phyloP scores from a whole-genome alignment of 2,113 vertebrate genomes.

The Natator depressus region DNA sequence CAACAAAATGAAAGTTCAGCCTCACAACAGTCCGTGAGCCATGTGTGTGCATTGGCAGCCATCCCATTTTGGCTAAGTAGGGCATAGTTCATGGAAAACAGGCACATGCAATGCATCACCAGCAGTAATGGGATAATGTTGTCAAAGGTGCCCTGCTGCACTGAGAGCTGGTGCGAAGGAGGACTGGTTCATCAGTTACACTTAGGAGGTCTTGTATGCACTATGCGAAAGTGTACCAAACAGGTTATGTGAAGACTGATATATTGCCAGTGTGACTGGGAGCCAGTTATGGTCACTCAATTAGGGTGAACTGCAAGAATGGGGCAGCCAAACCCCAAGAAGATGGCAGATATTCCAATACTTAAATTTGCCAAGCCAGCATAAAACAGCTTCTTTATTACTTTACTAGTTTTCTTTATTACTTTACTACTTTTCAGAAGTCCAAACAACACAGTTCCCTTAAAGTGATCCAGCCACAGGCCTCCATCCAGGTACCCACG shows the following conservation, averaged over 20 bases:
- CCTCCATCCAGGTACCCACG: too few relatives aligned
- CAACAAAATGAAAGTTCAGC: neutral
- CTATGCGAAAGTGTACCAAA: accelerated
- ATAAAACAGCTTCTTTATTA: too few relatives aligned
- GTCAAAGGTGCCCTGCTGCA: neutral
- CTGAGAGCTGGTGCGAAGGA: neutral
- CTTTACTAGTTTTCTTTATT: too few relatives aligned
- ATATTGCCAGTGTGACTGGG: neutral
- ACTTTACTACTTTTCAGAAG: too few relatives aligned
- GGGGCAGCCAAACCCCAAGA: too few relatives aligned
- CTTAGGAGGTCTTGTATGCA: neutral
- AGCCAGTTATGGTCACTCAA: too few relatives aligned
- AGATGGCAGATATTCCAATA: too few relatives aligned
- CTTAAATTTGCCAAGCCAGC: too few relatives aligned
- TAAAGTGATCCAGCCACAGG: too few relatives aligned
- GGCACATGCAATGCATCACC: accelerated
- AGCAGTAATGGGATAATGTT: neutral
- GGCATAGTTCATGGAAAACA: neutral
- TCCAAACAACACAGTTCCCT: too few relatives aligned
- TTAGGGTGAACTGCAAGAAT: too few relatives aligned
- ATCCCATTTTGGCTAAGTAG: neutral
- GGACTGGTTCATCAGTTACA: accelerated
- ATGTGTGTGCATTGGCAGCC: neutral
- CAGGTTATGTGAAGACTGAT: accelerated
- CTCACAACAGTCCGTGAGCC: neutral